Evolutionary conservation across 2,888 invertebrate species (phyloP), one percentile per base, ranked within the genome.

Genomic region (Ophraella communa): DNA sequence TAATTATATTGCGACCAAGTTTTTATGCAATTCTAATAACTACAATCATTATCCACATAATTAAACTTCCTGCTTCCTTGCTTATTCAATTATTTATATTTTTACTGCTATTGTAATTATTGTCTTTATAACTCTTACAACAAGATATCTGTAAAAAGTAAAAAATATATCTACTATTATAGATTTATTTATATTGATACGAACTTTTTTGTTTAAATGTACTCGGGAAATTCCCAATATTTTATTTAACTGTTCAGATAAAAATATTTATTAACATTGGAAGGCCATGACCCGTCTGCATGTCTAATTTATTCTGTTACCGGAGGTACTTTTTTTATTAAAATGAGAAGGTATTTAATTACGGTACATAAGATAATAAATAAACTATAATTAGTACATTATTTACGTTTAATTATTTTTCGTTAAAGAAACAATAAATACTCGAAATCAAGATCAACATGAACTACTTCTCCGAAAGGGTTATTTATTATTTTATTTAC

Each of bases 241-340:
- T 17, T 47, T 51, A 14, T 51, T 27, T 8, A 59, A 51, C 21
- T 45, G 23, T 11, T 21, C 10, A 45, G 21, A 42, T n/a, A 27
- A 55, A 17, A 58, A 18, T 49, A 49, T 21, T n/a, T 47, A 11
- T 58, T 49, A 51, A 33, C 47, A n/a, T 44, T 44, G 24, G 60
- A 49, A 60, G 60, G 52, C 60, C 60, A 27, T 60, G 52, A 60
- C 60, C 60, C 30, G 60, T 60, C 60, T 60, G 60, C 60, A 60
- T 52, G 27, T 52, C 44, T 60, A 60, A 60, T 59, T 27, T 52
- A 59, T 60, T 60, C 60, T 53, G 52, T 60, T 52, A 52, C 44
- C 57, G 49, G 57, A 57, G 57, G 44, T 60, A 52, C 47, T 44
- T 60, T 59, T 42, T 52, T 59, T 52, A 27, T 44, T 42, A 14